Conservation (phyloP, 2,113 vertebrate genomes). For the Nothocercus nigrocapillus region DNA sequence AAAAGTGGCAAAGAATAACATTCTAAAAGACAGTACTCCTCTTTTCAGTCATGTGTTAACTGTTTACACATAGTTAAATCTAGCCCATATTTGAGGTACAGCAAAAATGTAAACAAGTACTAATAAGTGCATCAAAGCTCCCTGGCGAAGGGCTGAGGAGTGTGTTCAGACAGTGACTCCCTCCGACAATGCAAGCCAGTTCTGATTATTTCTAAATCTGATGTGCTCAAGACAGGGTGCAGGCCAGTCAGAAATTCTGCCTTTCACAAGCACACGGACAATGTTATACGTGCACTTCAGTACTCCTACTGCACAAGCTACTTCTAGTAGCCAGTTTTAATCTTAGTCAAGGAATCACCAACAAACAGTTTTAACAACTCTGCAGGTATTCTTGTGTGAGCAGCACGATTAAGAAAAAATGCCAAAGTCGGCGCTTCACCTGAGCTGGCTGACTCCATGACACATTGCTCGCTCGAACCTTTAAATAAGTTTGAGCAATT, state of each 20-base stretch:
- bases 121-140: not conserved
- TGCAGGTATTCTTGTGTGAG: not conserved
- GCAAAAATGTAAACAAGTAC: not conserved
- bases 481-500: not conserved
- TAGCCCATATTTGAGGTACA: fast-evolving
- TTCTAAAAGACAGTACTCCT: not conserved
- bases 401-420: not conserved
- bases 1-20: not conserved
- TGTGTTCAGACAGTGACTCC: not conserved
- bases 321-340: not conserved
- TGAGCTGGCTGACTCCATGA: not conserved
- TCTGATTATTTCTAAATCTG: fast-evolving
- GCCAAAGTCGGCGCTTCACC: not conserved
- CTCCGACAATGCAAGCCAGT: fast-evolving
- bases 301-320: not conserved
- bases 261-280: not conserved
- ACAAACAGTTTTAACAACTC: not conserved
- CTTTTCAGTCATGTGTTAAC: not conserved
- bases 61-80: not conserved
- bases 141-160: fast-evolving
- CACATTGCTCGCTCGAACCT: not conserved
- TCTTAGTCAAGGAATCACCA: not conserved
- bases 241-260: not conserved
- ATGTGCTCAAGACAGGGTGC: fast-evolving
- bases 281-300: not conserved